Percentiles rank a stretch among this genome's conserved stretches.
These are phyloP conservation scores for Agrotis ipsilon DNA, from an alignment of 2,888 invertebrate species.

Conservation along the genomic window DNA sequence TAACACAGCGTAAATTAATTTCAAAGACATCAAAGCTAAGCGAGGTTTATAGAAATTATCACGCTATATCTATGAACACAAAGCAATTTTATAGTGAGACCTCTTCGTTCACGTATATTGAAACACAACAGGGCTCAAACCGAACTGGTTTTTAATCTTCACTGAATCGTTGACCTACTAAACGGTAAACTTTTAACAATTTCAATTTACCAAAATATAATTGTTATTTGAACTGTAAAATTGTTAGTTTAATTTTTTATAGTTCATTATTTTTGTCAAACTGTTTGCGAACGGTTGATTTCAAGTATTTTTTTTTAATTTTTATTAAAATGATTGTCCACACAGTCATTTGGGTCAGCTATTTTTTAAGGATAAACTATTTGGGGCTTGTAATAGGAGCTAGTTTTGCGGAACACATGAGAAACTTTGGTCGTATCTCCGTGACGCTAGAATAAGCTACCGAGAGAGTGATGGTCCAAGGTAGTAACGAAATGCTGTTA, in stretches of 20 bases:
- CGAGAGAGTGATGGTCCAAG: slow-evolving; percentile 53
- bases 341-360: slow-evolving; percentile 46
- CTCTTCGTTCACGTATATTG: background rate
- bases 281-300: slow-evolving; percentile 8
- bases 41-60: slow-evolving; percentile 33
- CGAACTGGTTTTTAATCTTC: slow-evolving; percentile 31
- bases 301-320: background rate
- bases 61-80: slow-evolving; percentile 34
- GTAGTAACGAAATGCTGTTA: slow-evolving; percentile 31
- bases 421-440: slow-evolving; percentile 78
- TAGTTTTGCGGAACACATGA: slow-evolving; percentile 64
- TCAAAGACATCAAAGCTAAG: slow-evolving; percentile 45
- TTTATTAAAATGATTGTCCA: background rate
- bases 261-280: slow-evolving; percentile 23
- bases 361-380: slow-evolving; percentile 57
- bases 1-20: slow-evolving; percentile 33
- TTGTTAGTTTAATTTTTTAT: slow-evolving; percentile 22
- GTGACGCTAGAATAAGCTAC: slow-evolving; percentile 68
- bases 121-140: slow-evolving; percentile 24
- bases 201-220: slow-evolving; percentile 39
- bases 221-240: slow-evolving; percentile 31
- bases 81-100: slow-evolving; percentile 16
- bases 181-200: slow-evolving; percentile 44
- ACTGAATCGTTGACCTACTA: slow-evolving; percentile 37
- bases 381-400: slow-evolving; percentile 67